Conservation (phyloP, 2,113 vertebrate genomes). For the Barbus barbus region DNA sequence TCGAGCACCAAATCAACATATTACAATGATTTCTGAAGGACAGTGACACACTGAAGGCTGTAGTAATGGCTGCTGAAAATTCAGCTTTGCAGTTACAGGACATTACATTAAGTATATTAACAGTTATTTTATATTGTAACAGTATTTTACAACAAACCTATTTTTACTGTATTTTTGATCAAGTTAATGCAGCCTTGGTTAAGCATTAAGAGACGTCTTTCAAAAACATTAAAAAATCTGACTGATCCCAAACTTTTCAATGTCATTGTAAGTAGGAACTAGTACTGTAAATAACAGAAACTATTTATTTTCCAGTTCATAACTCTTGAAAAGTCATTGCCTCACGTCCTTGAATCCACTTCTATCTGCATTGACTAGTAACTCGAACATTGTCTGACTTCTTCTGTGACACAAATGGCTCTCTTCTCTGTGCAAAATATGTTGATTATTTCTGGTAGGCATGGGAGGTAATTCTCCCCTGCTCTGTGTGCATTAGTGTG, state of each 20-base stretch:
- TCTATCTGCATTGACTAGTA: not conserved
- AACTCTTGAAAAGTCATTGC: too few relatives aligned
- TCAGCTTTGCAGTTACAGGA: too few relatives aligned
- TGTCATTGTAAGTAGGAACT: too few relatives aligned
- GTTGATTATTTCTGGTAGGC: conserved; percentile 14
- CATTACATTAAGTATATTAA: too few relatives aligned
- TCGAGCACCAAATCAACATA: not conserved
- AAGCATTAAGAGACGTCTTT: not conserved
- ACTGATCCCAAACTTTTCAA: not conserved
- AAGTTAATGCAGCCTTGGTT: not conserved
- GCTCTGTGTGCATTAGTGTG: not conserved
- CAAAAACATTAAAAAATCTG: not conserved
- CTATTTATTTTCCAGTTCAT: too few relatives aligned
- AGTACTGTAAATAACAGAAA: not conserved
- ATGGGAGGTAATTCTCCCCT: not conserved
- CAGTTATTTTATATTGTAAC: too few relatives aligned
- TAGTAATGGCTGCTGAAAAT: too few relatives aligned
- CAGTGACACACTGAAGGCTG: too few relatives aligned
- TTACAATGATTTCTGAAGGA: too few relatives aligned
- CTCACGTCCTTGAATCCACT: not conserved
- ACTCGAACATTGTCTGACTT: not conserved
- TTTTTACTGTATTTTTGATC: not conserved
- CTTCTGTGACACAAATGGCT: not conserved
- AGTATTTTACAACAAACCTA: too few relatives aligned
- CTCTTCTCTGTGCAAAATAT: conserved; percentile 7